Base-by-base conservation (phyloP, 2,797 vertebrate genomes). In the Podarcis lilfordi region DNA sequence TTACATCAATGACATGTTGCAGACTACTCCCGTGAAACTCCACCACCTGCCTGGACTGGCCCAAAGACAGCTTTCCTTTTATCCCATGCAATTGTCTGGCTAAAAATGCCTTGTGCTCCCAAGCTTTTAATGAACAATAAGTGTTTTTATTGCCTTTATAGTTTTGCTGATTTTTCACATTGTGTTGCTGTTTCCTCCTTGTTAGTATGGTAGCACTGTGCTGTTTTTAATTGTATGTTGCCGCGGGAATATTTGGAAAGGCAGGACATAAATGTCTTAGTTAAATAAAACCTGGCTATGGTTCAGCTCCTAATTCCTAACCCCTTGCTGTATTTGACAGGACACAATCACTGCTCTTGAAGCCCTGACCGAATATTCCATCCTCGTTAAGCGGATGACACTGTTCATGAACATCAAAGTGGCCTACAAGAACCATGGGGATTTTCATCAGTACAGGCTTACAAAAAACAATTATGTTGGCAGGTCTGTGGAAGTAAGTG, bases 311-410 rank as follows among this genome's bases (percentile, higher is more conserved):
- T 85, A 86, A 91, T 89, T 88, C 2, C 89, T 80, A 11, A 13
- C 17, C 0, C 25, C 45, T 91, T 93, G 43, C 29, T 40, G 7
- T 19, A 40, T 76, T 17, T 91, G 82, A 81, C 93, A 99, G 99
- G 98, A 99, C 94, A 97, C 97, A 0, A 91, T 97, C 40, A 95
- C 98, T 90, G 98, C 98, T 80, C 96, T 99, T 0, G 98, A 99
- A 89, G 97, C 97, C 0, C 64, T 99, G 91, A 97, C 97, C 3
- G 97, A 98, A 90, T 98, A 98, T 95, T 97, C 95, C 78, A 92
- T 95, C 27, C 40, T 97, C 35, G 25, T 91, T 61, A 95, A 94
- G 84, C 94, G 93, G 23, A 90, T 98, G 1, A 29, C 0, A 4
- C 94, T 99, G 91, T 80, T 97, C 81, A 98, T 98, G 98, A 89